These are phyloP conservation scores for Hypomesus transpacificus DNA, from an alignment of 2,113 vertebrate species.

Conservation along the genomic window DNA sequence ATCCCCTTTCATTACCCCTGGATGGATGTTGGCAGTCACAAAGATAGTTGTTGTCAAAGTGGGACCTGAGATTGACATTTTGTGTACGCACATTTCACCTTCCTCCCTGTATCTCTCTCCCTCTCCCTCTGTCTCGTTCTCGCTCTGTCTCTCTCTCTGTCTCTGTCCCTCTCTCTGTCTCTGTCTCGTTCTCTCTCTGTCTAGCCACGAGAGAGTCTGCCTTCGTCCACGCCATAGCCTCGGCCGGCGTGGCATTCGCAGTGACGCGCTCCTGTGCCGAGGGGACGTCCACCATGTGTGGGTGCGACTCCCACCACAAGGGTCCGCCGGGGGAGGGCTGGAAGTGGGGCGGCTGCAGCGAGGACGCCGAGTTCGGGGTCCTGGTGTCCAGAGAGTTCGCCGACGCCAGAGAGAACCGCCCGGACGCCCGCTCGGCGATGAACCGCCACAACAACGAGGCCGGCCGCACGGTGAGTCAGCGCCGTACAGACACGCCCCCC, in stretches of 20 bases:
- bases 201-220: constrained; percentile 89
- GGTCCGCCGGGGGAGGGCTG: constrained; percentile 90
- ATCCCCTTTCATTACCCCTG: constrained; percentile 38
- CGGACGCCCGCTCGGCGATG: constrained; percentile 94
- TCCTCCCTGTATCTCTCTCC: not conserved
- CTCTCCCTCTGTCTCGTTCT: constrained; percentile 10
- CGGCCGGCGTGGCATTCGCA: constrained; percentile 89
- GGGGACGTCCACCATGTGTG: constrained; percentile 88
- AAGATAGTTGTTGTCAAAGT: constrained; percentile 16
- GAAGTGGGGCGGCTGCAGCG: constrained; percentile 99
- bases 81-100: not conserved
- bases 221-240: constrained; percentile 95
- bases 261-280: constrained; percentile 93
- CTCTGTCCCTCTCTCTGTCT: constrained; percentile 10
- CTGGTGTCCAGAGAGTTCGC: constrained; percentile 98
- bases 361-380: constrained; percentile 94
- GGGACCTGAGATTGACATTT: constrained; percentile 40
- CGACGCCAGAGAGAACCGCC: constrained; percentile 91
- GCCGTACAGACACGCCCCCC: not conserved
- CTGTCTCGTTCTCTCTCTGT: not conserved
- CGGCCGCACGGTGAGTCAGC: constrained; percentile 81
- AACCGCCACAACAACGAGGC: constrained; percentile 98
- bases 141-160: constrained; percentile 1
- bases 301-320: constrained; percentile 89
- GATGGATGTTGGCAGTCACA: constrained; percentile 44